Conservation (phyloP, 2,888 invertebrate genomes). For the Nomada fucata region DNA sequence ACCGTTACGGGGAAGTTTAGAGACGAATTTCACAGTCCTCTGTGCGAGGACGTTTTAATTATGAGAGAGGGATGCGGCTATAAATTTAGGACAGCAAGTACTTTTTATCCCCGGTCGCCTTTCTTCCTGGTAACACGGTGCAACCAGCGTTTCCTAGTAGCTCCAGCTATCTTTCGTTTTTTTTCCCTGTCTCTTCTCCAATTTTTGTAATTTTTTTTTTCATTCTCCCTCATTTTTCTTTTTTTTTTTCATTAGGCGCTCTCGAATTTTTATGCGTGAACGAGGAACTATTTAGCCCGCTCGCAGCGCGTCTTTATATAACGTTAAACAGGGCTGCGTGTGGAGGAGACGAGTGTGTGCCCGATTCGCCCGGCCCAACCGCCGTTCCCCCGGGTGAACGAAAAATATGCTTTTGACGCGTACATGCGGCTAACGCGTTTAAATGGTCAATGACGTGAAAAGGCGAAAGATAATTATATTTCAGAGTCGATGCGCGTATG, state of each 20-base stretch:
- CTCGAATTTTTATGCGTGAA: constrained; percentile 17
- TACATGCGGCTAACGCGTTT: constrained; percentile 36
- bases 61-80: constrained; percentile 35
- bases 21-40: constrained; percentile 33
- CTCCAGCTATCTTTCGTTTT: constrained; percentile 1
- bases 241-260: neutral
- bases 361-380: constrained; percentile 5
- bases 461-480: constrained; percentile 47
- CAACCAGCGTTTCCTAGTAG: constrained; percentile 1
- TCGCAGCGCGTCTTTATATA: neutral
- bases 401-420: constrained; percentile 49
- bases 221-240: neutral
- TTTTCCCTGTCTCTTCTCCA: neutral
- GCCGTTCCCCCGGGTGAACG: constrained; percentile 13
- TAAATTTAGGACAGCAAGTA: constrained; percentile 27
- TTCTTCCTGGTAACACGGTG: neutral
- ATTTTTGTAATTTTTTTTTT: neutral
- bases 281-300: neutral
- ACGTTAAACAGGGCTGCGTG: constrained; percentile 14
- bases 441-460: constrained; percentile 40
- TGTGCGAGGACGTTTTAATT: constrained; percentile 31
- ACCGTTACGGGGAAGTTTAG: constrained; percentile 16
- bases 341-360: constrained; percentile 3
- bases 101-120: neutral
- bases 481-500: constrained; percentile 13